A percentile compares a stretch with the other conserved stretches of the same genome.
Evolutionary conservation across 2,888 invertebrate genomes (phyloP).

Genomic region (Phortica magna): DNA sequence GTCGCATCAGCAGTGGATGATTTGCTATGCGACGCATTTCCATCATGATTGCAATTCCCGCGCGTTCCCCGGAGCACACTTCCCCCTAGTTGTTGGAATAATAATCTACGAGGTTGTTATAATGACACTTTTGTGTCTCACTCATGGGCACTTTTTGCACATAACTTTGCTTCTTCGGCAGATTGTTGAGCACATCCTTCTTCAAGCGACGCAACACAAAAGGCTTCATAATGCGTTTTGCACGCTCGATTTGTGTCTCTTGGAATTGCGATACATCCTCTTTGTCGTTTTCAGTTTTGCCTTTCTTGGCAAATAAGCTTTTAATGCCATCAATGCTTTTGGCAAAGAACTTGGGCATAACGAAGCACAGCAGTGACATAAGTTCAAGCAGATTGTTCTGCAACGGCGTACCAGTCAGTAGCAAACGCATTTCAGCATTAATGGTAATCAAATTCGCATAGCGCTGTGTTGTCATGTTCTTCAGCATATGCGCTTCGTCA

Average conservation of each 20-base stretch:
- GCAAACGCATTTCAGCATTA: conserved; percentile 90
- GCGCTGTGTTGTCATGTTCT: conserved; percentile 96
- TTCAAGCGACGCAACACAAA: conserved; percentile 94
- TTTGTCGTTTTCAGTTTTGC: conserved; percentile 79
- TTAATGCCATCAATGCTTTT: conserved; percentile 92
- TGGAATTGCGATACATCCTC: conserved; percentile 89
- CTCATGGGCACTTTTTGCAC: conserved; percentile 84
- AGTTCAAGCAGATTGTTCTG: conserved; percentile 97
- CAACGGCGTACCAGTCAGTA: conserved; percentile 96
- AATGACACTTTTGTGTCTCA: conserved; percentile 85
- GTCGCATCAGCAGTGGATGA: conserved; percentile 92
- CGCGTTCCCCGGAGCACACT: conserved; percentile 81
- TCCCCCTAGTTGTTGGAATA: conserved; percentile 83
- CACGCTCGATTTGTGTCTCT: conserved; percentile 92
- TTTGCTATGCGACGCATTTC: conserved; percentile 95
- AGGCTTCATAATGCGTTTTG: conserved; percentile 97
- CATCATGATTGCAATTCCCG: conserved; percentile 91
- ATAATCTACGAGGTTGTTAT: conserved; percentile 85
- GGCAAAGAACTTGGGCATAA: conserved; percentile 96
- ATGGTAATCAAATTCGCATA: conserved; percentile 93
- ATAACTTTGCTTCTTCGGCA: conserved; percentile 90
- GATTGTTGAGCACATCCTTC: conserved; percentile 88
- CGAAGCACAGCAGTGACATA: conserved; percentile 96
- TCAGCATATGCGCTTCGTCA: conserved; percentile 98
- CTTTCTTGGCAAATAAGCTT: conserved; percentile 88